Base-by-base conservation (phyloP, 2,797 vertebrate species). In the Eulemur mongoz region DNA sequence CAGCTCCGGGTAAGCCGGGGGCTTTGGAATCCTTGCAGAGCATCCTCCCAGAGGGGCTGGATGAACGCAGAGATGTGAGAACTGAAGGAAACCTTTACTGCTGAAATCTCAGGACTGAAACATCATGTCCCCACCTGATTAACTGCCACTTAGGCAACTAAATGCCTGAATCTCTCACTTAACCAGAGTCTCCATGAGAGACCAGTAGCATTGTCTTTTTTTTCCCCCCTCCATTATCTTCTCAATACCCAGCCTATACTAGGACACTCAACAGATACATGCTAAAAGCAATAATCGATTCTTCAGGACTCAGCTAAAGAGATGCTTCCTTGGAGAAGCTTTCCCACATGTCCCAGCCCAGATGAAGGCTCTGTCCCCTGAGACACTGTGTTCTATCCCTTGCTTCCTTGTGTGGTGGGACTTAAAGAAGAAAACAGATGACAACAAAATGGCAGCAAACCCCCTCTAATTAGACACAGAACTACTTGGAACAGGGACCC, bases 1-100 rank as follows among this genome's bases (percentile, higher is more conserved):
- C 79, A 90, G 97, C 95, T 96, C 97, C 50, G 52, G 72, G 65
- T 97, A 97, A 98, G 54, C 48, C 17, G 32, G 45, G 76, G 73
- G 23, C 57, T 96, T 85, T 93, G 91, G 89, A 67, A 90, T 89
- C 73, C 97, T 98, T 52, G 45, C 78, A 32, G 27, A 86, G 27
- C 11, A 2, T 57, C 38, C 52, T 79, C 83, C 70, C 70, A 50
- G 59, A 52, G 69, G 78, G 27, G 6, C 22, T 22, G 8, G 27
- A 43, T 7, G 50, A 76, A 89, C 38, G 10, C 43, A 63, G 59
- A 82, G 63, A 54, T 18, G n/a, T 32, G 63, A 96, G 69, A 89
- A 94, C 5, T 3, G 35, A 80, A 94, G 45, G 30, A 54, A 92
- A 52, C 25, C 4, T 93, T 76, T 54, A 65, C 43, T n/a, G 91